phyloP scores from a whole-genome alignment of 1,140 invertebrate genomes.

The Odontomachus brunneus region DNA sequence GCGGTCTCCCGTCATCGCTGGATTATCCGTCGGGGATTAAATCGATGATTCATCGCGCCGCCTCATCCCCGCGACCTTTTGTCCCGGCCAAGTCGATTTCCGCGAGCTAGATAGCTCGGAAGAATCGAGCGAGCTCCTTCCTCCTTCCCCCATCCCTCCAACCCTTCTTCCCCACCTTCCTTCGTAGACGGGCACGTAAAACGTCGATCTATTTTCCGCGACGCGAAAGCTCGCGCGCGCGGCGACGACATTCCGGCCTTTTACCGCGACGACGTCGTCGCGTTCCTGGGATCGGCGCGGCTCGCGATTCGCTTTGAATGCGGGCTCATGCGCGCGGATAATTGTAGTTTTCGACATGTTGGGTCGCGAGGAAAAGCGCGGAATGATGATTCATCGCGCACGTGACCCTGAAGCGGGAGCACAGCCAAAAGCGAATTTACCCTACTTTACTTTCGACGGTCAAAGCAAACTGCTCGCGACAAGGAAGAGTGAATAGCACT shows the following conservation, averaged over 20 bases:
- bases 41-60: conserved; percentile 44
- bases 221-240: conserved; percentile 29
- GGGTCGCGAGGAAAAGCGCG: conserved; percentile 14
- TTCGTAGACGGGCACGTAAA: conserved; percentile 38
- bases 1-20: conserved; percentile 44
- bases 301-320: conserved; percentile 35
- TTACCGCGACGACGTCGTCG: conserved; percentile 29
- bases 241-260: conserved; percentile 43
- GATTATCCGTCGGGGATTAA: conserved; percentile 56
- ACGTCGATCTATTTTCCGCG: conserved; percentile 55
- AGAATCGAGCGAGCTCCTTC: conserved; percentile 16
- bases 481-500: background rate
- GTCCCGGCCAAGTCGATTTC: conserved; percentile 51
- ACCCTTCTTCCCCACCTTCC: background rate
- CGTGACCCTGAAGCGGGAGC: background rate
- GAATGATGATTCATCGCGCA: conserved; percentile 54
- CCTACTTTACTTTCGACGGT: conserved; percentile 34
- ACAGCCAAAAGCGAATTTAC: conserved; percentile 33
- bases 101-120: conserved; percentile 28
- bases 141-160: background rate
- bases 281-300: conserved; percentile 9
- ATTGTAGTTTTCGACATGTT: conserved; percentile 51
- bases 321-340: conserved; percentile 12
- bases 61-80: conserved; percentile 15
- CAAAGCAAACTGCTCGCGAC: background rate